Conservation (phyloP, 2,888 invertebrate genomes). For the Mimumesa dahlbomi region DNA sequence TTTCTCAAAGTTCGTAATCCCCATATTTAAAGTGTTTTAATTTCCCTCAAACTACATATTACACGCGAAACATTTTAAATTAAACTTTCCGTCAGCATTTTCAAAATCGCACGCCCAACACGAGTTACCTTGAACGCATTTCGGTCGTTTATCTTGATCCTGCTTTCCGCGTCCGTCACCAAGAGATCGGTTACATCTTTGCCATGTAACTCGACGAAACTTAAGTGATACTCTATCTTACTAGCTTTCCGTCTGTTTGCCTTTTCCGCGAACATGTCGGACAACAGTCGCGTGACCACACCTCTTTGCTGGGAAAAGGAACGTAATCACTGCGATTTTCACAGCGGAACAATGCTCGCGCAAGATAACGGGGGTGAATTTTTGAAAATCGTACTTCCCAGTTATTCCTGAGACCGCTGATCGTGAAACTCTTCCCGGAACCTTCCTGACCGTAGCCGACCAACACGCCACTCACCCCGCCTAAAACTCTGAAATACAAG, state of each 20-base stretch:
- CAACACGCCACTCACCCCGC: conserved; percentile 75
- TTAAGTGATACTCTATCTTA: conserved; percentile 75
- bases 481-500: conserved; percentile 71
- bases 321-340: conserved; percentile 11
- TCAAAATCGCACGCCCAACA: no score
- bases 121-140: conserved; percentile 67
- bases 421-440: conserved; percentile 72
- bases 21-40: background rate
- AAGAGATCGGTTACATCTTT: conserved; percentile 76
- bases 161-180: conserved; percentile 59
- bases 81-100: no score
- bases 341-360: no score
- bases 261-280: conserved; percentile 74
- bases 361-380: no score
- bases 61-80: no score
- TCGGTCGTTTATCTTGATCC: conserved; percentile 44
- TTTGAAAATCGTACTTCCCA: conserved; percentile 58
- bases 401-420: conserved; percentile 57
- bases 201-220: conserved; percentile 77
- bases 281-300: conserved; percentile 76
- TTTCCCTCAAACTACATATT: no score
- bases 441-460: conserved; percentile 80
- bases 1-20: background rate
- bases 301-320: conserved; percentile 79
- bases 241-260: conserved; percentile 62